Percentiles rank a stretch among this genome's conserved stretches.
Conservation (phyloP, 2,797 vertebrate genomes). For the Myripristis murdjan region DNA sequence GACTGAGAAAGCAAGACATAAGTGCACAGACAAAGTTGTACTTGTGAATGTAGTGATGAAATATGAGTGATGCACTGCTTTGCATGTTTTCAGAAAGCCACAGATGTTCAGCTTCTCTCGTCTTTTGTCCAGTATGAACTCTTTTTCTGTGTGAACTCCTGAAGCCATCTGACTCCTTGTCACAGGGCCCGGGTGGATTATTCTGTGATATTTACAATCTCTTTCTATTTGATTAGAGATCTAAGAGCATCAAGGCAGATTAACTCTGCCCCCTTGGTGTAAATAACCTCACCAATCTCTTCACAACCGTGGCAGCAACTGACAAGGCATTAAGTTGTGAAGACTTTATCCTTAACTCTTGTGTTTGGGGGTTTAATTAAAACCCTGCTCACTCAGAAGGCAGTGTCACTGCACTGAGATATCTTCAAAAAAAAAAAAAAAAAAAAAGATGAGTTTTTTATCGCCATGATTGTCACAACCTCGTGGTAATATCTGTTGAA, state of each 20-base stretch:
- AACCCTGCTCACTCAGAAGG: slow-evolving; percentile 55
- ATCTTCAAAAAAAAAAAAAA: slow-evolving; percentile 39
- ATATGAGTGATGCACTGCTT: neutral
- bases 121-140: slow-evolving; percentile 15
- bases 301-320: slow-evolving; percentile 64
- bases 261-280: slow-evolving; percentile 72
- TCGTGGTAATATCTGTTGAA: slow-evolving; percentile 55
- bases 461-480: slow-evolving; percentile 58
- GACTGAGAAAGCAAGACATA: too few species aligned
- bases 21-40: neutral
- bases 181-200: slow-evolving; percentile 64
- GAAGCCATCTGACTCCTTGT: slow-evolving; percentile 33
- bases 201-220: slow-evolving; percentile 72
- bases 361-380: slow-evolving; percentile 79
- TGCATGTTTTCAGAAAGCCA: neutral
- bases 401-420: slow-evolving; percentile 50
- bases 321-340: slow-evolving; percentile 74
- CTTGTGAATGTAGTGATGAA: neutral
- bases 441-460: slow-evolving; percentile 52
- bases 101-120: neutral
- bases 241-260: slow-evolving; percentile 75
- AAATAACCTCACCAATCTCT: slow-evolving; percentile 74
- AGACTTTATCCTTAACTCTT: slow-evolving; percentile 73
- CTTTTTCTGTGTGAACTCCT: slow-evolving; percentile 27
- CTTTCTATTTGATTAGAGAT: slow-evolving; percentile 78